Conservation (phyloP, 2,888 invertebrate species). For the Lasioglossum pauxillum region DNA sequence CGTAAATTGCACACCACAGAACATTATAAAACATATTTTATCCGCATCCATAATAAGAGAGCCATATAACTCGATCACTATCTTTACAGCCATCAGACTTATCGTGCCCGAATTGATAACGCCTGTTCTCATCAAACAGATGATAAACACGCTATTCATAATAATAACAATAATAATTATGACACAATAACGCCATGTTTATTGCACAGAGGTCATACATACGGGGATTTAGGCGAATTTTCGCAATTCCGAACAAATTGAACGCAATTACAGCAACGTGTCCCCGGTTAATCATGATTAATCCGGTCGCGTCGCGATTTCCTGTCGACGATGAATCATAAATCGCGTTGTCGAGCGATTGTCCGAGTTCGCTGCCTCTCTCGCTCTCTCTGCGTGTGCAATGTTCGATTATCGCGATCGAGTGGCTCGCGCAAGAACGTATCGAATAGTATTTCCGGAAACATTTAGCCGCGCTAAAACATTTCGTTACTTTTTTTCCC, state of each 20-base stretch:
- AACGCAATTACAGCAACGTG: conserved; percentile 44
- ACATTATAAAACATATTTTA: not conserved
- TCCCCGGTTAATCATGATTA: conserved; percentile 55
- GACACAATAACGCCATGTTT: not conserved
- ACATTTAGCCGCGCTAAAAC: not conserved
- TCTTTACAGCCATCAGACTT: not conserved
- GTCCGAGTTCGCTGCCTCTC: conserved; percentile 26
- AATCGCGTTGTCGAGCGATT: conserved; percentile 46
- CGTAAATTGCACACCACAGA: not conserved
- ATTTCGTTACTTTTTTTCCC: too few relatives aligned
- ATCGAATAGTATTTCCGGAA: conserved; percentile 14
- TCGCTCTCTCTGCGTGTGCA: not conserved
- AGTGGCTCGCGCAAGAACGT: not conserved
- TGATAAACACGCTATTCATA: not conserved
- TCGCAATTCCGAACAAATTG: conserved; percentile 30
- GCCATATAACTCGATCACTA: not conserved
- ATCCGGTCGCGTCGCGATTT: conserved; percentile 48
- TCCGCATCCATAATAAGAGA: not conserved
- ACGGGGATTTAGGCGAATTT: conserved; percentile 22
- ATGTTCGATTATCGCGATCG: not conserved
- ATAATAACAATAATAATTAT: not conserved
- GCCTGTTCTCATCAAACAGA: not conserved
- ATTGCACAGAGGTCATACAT: not conserved
- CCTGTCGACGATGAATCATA: conserved; percentile 54
- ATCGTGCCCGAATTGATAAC: conserved; percentile 1